These are phyloP conservation scores for Plestiodon gilberti DNA, from an alignment of 2,113 vertebrate genomes.

Conservation along the genomic window DNA sequence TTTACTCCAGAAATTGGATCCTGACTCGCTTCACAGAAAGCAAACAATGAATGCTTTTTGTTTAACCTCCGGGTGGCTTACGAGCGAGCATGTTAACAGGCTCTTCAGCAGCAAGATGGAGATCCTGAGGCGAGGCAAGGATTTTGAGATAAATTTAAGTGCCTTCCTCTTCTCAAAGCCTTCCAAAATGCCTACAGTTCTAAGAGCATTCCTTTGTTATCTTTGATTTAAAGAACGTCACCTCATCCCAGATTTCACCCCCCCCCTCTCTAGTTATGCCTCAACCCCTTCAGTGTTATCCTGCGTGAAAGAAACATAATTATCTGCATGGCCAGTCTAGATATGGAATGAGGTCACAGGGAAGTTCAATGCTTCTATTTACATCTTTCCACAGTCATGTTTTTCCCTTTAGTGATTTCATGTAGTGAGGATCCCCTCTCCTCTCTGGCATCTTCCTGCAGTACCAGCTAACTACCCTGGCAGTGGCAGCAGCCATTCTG, in stretches of 20 bases:
- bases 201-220: not conserved
- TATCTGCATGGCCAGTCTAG: not conserved
- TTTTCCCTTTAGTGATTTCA: not conserved
- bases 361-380: not conserved
- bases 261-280: not conserved
- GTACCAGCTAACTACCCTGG: not conserved
- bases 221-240: not conserved
- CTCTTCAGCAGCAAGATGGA: conserved; percentile 5
- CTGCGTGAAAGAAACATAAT: not conserved
- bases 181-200: not conserved
- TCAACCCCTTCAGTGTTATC: not conserved
- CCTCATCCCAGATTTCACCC: not conserved
- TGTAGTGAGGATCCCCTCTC: too few relatives aligned
- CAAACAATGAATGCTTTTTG: not conserved
- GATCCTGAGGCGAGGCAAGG: not conserved
- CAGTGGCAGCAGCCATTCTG: not conserved
- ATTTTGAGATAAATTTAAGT: conserved; percentile 18
- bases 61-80: not conserved
- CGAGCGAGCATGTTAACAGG: not conserved
- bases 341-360: not conserved
- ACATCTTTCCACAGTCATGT: not conserved
- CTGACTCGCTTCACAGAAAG: not conserved
- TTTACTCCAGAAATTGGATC: conserved; percentile 20
- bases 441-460: not conserved
- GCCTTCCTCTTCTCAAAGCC: not conserved